Percentiles rank a stretch among this genome's conserved stretches.
These are phyloP conservation scores for Pygoscelis antarcticus DNA, from an alignment of 2,113 vertebrate species.

Conservation along the genomic window DNA sequence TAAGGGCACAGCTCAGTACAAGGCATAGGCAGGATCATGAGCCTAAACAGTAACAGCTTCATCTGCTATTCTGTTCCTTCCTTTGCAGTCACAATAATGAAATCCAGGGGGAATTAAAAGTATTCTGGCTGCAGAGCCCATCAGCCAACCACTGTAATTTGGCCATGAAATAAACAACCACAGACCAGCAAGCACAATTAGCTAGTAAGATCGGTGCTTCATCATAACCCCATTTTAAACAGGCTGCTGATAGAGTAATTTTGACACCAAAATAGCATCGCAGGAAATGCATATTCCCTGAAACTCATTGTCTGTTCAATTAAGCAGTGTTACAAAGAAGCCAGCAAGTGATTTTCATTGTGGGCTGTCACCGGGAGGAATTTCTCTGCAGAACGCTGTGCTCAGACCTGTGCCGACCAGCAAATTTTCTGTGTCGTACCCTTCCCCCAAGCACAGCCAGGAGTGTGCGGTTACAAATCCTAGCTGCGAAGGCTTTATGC, in stretches of 20 bases:
- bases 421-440: neutral
- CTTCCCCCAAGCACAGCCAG: neutral
- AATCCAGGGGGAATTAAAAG: slow-evolving; percentile 30
- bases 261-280: neutral
- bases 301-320: neutral
- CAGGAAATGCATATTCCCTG: neutral
- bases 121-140: slow-evolving; percentile 7
- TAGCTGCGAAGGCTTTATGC: neutral
- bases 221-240: neutral
- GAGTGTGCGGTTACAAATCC: neutral
- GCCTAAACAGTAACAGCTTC: neutral
- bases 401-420: neutral
- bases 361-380: neutral
- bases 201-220: neutral
- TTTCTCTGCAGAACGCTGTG: neutral
- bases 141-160: neutral
- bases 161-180: slow-evolving; percentile 22
- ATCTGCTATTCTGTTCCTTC: slow-evolving; percentile 26
- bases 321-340: neutral
- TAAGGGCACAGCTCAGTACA: neutral
- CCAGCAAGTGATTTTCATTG: neutral
- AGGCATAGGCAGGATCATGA: neutral
- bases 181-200: slow-evolving; percentile 32
- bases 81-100: slow-evolving; percentile 42
- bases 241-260: neutral